phyloP scores from a whole-genome alignment of 2,113 vertebrate genomes.

The Pteronura brasiliensis region DNA sequence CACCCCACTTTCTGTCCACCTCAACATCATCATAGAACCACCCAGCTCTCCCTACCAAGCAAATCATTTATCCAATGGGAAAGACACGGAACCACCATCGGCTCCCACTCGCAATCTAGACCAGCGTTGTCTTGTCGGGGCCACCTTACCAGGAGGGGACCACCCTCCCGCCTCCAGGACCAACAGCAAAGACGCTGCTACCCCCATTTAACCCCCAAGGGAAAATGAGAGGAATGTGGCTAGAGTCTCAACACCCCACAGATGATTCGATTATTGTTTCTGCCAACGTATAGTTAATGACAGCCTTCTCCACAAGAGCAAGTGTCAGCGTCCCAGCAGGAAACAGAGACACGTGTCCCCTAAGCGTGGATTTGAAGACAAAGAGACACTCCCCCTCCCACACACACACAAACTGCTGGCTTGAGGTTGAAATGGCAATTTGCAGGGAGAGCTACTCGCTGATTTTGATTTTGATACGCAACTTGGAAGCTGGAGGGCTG shows the following conservation, averaged over 20 bases:
- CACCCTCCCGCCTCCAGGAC: not conserved
- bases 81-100: not conserved
- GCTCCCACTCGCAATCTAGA: not conserved
- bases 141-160: not conserved
- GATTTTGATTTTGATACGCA: constrained; percentile 5
- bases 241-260: not conserved
- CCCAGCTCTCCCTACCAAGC: not conserved
- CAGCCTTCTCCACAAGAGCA: not conserved
- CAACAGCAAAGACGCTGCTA: not conserved
- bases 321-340: not conserved
- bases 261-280: not conserved
- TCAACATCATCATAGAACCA: not conserved
- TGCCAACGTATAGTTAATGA: not conserved
- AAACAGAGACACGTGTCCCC: not conserved
- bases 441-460: not conserved
- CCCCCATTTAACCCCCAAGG: not conserved
- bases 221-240: not conserved
- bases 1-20: not conserved
- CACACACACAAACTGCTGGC: not conserved
- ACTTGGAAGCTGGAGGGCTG: not conserved
- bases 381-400: not conserved
- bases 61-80: not conserved
- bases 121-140: not conserved
- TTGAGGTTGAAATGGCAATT: not conserved
- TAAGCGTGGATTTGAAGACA: not conserved